Evolutionary conservation across 2,113 vertebrate genomes (phyloP).

Genomic region (Cyanoramphus novaezelandiae): DNA sequence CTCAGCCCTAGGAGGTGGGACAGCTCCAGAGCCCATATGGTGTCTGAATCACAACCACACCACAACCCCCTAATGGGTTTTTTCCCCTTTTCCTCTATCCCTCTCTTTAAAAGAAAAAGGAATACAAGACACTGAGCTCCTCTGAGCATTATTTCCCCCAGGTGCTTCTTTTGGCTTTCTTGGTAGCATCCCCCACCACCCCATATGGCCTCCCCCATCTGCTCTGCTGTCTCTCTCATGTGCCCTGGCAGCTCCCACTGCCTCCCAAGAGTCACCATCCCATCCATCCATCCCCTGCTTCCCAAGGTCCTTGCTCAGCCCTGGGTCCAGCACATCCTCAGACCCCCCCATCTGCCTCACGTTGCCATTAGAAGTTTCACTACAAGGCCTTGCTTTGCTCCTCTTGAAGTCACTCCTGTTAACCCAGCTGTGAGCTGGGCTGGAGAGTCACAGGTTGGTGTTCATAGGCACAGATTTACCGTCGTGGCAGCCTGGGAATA

Average conservation of each 20-base stretch:
- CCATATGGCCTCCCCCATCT: conserved; percentile 31
- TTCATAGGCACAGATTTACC: accelerated
- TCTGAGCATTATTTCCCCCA: neutral
- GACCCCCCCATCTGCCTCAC: neutral
- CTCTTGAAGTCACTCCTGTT: neutral
- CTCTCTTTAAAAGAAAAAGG: neutral
- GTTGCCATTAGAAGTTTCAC: neutral
- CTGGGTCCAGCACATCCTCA: neutral
- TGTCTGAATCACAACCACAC: neutral
- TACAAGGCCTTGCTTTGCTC: neutral
- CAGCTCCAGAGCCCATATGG: accelerated
- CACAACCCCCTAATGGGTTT: neutral
- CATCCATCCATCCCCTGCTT: neutral
- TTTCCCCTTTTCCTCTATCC: neutral
- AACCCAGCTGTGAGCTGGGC: neutral
- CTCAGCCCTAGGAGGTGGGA: neutral
- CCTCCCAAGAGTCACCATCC: neutral
- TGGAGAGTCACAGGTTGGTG: neutral
- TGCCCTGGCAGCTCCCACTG: neutral
- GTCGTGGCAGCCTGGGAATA: neutral
- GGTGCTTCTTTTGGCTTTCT: neutral
- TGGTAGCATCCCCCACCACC: neutral
- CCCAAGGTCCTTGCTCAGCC: accelerated
- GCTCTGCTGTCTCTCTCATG: neutral
- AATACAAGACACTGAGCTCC: neutral